phyloP scores from a whole-genome alignment of 2,113 vertebrate species.

The Micronisus gabar region DNA sequence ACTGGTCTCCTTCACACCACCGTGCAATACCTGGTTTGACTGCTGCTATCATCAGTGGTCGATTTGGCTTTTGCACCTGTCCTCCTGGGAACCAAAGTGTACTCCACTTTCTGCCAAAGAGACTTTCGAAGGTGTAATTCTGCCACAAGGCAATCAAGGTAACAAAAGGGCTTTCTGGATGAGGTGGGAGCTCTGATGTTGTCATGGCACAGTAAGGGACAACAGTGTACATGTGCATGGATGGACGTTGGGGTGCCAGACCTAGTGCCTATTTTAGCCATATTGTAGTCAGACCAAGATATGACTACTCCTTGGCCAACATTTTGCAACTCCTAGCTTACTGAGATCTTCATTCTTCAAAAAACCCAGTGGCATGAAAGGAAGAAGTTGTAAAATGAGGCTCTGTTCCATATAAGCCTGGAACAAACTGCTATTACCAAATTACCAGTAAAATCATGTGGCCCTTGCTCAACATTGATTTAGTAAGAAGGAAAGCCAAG shows the following conservation, averaged over 20 bases:
- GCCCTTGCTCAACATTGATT: background rate
- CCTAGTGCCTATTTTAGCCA: background rate
- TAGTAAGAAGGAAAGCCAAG: background rate
- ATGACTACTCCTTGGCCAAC: background rate
- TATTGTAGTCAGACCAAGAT: background rate
- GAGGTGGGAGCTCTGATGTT: background rate
- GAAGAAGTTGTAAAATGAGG: background rate
- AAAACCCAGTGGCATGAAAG: background rate
- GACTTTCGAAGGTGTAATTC: background rate
- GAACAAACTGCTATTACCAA: background rate
- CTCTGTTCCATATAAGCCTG: background rate
- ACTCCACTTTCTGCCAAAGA: background rate
- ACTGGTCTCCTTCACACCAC: background rate
- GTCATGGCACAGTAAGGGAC: background rate
- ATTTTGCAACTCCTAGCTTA: background rate
- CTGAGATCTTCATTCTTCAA: background rate
- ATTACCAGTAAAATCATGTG: background rate
- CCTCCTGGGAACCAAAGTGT: rapidly evolving
- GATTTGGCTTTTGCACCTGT: background rate
- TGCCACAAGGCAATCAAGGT: background rate
- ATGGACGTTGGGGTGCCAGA: background rate
- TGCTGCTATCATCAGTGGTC: background rate
- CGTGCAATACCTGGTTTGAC: rapidly evolving
- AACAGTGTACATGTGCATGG: background rate
- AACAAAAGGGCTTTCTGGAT: background rate